Base-by-base conservation (phyloP, 2,888 invertebrate species). In the Drosophila conformis region DNA sequence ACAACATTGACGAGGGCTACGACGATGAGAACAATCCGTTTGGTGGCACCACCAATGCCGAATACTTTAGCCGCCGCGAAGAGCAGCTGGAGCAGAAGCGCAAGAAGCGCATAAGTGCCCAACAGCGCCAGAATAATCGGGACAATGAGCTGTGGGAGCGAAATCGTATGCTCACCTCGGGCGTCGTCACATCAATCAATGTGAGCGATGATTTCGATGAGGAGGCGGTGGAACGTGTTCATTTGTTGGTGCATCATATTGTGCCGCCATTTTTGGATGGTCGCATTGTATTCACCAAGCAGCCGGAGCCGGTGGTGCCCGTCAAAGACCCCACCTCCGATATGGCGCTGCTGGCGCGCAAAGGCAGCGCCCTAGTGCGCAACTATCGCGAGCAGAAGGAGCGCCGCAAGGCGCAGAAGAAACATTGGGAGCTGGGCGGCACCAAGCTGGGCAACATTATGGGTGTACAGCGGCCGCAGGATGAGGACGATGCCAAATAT, bases 131-230 rank as follows among this genome's bases (percentile, higher is more conserved):
- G 94, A 99, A 99, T 87, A 98, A 99, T 93, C 98, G 98, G 93
- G 99, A 99, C 94, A 99, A 99, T 93, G 99, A 99, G 92, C 94
- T 98, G 82, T 99, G 99, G 99, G 99, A 99, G 93, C 95, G 98
- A 31, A 99, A 99, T 94, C 95, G 99, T 77, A 98, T 99, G 98
- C 94, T 99, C 33, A 97, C 99, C 8, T 97, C 97, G 35, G 98
- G 99, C 25, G 99, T 99, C 0, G 98, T 99, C 1, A 97, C 97
- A 91, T 96, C 97, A 35, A 95, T 98, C 46, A 97, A 97, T 89
- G 95, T 97, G 35, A 98, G 96, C 91, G 98, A 98, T 84, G 99
- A 99, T 92, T 96, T 98, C 91, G 99, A 99, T 88, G 99, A 99
- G 93, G 98, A 99, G 92, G 97, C 96, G 52, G 96, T 98, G 68